These are phyloP conservation scores for Ptychochromis oligacanthus DNA, from an alignment of 2,113 vertebrate species.

Conservation along the genomic window DNA sequence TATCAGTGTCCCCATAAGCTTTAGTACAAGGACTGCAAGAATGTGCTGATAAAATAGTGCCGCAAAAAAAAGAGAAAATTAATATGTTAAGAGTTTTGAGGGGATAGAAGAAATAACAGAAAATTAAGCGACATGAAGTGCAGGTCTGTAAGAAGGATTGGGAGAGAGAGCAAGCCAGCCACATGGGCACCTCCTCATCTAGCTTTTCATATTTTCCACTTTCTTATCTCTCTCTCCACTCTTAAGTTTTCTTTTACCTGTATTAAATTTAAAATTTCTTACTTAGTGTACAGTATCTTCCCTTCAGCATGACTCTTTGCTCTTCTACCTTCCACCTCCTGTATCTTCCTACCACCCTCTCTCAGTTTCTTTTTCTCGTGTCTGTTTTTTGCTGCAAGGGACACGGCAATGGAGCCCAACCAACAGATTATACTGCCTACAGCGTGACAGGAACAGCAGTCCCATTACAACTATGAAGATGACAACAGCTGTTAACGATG, in stretches of 20 bases:
- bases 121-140: neutral
- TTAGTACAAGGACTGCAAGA: neutral
- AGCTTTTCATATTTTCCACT: neutral
- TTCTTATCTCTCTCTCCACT: conserved; percentile 6
- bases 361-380: conserved; percentile 10
- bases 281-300: neutral
- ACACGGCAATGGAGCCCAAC: conserved; percentile 23
- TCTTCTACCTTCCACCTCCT: neutral
- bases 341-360: neutral
- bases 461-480: conserved; percentile 42
- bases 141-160: neutral
- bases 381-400: conserved; percentile 21
- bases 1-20: neutral
- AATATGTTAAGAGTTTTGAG: neutral
- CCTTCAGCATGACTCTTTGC: neutral
- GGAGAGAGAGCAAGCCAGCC: neutral
- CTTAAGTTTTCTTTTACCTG: neutral
- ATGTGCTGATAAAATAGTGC: neutral
- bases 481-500: conserved; percentile 39
- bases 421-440: conserved; percentile 29
- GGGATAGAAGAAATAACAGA: neutral
- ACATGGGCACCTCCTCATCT: neutral
- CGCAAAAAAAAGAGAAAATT: neutral
- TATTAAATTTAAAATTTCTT: neutral
- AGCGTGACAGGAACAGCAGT: conserved; percentile 36